Evolutionary conservation across 2,797 vertebrate species (phyloP), one percentile per base, ranked within the genome.

Genomic region (Silurus aristotelis): DNA sequence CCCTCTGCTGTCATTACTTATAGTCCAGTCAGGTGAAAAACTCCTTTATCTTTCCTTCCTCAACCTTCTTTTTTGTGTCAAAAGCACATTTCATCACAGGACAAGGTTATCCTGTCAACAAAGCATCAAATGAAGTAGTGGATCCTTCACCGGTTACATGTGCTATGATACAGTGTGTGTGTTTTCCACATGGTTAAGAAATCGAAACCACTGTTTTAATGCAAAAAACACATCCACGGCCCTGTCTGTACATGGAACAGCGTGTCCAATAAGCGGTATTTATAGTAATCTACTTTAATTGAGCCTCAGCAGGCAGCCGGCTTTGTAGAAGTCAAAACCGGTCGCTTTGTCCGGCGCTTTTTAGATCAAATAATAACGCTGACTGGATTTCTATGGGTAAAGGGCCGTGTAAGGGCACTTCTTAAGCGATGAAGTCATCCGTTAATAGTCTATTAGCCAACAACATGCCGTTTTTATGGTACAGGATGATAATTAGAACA

Each of bases 1-100:
- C 94, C 94, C 94, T 92, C 92, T 94, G 94, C 89, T 92, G 92
- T 94, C 92, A 93, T 95, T 94, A 94, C 92, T 92, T 94, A 94
- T 89, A 88, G 89, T 89, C 86, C 91, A 12, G 79, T 88, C 89
- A 83, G 85, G 85, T 86, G 87, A 80, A 61, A 88, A 87, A 31
- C 10, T 81, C 73, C 89, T 87, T 89, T 90, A 92, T 92, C 82
- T 78, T 60, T 27, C 6, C 73, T n/a, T 68, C 6, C 71, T 25
- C 20, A 68, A 87, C 85, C 88, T 89, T 84, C 91, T 91, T 87
- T 61, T 85, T 76, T 46, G 56, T 80, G 76, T 70, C 68, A 84
- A 77, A 83, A 52, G 80, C 61, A 56, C 27, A 63, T 70, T 85
- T 86, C 80, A 85, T 80, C 67, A 48, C 38, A 72, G 22, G 64